These are phyloP conservation scores for Sthenelais limicola DNA, from an alignment of 2,888 invertebrate species.

Conservation along the genomic window DNA sequence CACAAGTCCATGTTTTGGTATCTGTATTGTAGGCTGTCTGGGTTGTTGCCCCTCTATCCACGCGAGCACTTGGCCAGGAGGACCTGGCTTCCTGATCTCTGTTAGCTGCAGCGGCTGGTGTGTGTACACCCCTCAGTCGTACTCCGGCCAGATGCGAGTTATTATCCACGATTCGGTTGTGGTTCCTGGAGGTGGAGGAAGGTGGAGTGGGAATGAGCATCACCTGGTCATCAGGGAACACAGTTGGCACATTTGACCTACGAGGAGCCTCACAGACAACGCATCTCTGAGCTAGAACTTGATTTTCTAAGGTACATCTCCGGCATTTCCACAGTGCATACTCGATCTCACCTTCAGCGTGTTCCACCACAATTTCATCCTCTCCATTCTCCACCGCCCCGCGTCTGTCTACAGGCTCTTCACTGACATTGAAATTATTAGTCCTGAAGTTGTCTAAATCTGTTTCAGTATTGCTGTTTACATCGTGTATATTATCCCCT, in stretches of 20 bases:
- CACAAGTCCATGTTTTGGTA: too few species aligned
- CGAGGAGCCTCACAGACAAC: slow-evolving; percentile 83
- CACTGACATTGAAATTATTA: not conserved
- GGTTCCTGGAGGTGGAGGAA: slow-evolving; percentile 51
- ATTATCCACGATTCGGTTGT: slow-evolving; percentile 50
- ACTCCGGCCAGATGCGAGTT: not conserved
- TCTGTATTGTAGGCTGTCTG: too few species aligned
- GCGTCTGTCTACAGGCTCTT: not conserved
- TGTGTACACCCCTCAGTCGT: too few species aligned
- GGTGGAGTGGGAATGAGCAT: slow-evolving; percentile 35
- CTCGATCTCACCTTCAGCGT: slow-evolving; percentile 4
- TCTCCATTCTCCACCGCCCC: not conserved
- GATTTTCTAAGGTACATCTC: slow-evolving; percentile 84
- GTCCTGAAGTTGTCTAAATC: not conserved
- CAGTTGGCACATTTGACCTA: slow-evolving; percentile 43
- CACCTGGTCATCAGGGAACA: slow-evolving; percentile 49
- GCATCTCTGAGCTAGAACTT: slow-evolving; percentile 79
- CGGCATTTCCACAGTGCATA: slow-evolving; percentile 72
- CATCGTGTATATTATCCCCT: not conserved
- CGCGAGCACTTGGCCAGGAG: too few species aligned
- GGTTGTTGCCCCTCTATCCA: too few species aligned
- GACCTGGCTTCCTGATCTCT: too few species aligned
- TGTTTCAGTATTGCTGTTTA: slow-evolving; percentile 10
- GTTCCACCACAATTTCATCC: not conserved
- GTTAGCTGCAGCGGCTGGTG: too few species aligned